Conservation (phyloP, 2,888 invertebrate species). For the Nemoura dubitans region DNA sequence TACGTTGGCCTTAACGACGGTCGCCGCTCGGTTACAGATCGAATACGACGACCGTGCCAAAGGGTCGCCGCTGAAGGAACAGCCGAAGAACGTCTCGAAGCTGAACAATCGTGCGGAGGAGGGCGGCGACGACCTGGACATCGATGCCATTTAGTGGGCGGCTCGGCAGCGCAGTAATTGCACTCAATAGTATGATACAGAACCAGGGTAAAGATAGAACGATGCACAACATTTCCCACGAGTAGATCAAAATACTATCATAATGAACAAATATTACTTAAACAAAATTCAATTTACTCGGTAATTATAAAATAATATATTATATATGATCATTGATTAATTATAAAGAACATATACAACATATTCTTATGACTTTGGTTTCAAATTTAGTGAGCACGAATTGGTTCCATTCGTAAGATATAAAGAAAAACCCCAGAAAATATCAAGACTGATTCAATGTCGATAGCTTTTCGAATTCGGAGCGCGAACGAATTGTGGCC, state of each 20-base stretch:
- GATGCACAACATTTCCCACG: constrained; percentile 37
- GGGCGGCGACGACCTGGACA: constrained; percentile 86
- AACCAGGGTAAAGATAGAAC: constrained; percentile 21
- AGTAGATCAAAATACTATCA: constrained; percentile 1
- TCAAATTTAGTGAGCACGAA: constrained; percentile 26
- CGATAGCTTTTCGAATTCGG: constrained; percentile 22
- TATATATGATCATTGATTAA: constrained; percentile 2
- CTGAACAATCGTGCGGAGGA: constrained; percentile 67
- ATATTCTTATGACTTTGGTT: constrained; percentile 18
- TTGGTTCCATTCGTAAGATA: constrained; percentile 31
- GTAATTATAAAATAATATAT: constrained; percentile 1
- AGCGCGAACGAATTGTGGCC: not conserved
- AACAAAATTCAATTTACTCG: constrained; percentile 19
- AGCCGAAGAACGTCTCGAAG: constrained; percentile 56
- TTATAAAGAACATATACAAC: constrained; percentile 3
- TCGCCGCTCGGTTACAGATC: constrained; percentile 68
- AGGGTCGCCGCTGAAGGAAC: constrained; percentile 76
- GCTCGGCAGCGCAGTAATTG: not conserved
- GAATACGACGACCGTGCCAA: constrained; percentile 90
- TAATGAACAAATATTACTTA: constrained; percentile 7
- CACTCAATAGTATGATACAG: not conserved
- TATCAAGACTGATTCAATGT: constrained; percentile 37
- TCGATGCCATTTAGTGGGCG: constrained; percentile 86
- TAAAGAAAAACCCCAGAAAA: constrained; percentile 36
- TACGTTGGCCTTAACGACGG: no score